Conservation (phyloP, 2,113 vertebrate species). For the Festucalex cinctus region DNA sequence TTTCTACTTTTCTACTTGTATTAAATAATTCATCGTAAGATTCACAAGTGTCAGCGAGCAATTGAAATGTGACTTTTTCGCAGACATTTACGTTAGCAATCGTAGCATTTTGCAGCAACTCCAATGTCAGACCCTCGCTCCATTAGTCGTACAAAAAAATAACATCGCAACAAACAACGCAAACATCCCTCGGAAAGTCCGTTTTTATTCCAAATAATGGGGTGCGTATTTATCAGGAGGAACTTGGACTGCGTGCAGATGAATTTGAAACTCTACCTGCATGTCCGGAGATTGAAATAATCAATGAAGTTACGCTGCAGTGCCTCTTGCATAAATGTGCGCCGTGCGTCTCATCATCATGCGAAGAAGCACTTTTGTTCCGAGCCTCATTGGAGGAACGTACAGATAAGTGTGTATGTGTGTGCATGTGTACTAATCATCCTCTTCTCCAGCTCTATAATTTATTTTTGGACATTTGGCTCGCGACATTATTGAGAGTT, state of each 20-base stretch:
- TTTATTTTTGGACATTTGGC: background rate
- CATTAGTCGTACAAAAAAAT: background rate
- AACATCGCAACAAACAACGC: background rate
- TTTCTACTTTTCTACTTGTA: no score
- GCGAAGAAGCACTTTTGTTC: background rate
- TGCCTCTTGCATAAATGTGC: conserved; percentile 6
- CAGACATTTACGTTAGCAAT: no score
- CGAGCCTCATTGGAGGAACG: background rate
- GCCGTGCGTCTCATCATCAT: conserved; percentile 2
- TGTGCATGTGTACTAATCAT: background rate
- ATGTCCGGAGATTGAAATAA: conserved; percentile 4
- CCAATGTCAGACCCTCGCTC: background rate
- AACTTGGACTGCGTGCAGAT: conserved; percentile 1
- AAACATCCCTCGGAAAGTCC: background rate
- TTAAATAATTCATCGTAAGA: no score
- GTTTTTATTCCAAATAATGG: background rate
- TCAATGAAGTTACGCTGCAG: conserved; percentile 3
- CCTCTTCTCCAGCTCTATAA: background rate
- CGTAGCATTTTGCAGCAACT: no score
- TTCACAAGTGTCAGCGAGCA: no score
- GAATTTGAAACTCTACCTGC: conserved; percentile 4
- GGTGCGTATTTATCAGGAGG: background rate
- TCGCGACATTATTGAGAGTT: background rate
- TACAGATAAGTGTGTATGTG: background rate
- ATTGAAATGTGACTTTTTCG: no score